phyloP scores from a whole-genome alignment of 2,113 vertebrate species.

The Tachycineta bicolor region DNA sequence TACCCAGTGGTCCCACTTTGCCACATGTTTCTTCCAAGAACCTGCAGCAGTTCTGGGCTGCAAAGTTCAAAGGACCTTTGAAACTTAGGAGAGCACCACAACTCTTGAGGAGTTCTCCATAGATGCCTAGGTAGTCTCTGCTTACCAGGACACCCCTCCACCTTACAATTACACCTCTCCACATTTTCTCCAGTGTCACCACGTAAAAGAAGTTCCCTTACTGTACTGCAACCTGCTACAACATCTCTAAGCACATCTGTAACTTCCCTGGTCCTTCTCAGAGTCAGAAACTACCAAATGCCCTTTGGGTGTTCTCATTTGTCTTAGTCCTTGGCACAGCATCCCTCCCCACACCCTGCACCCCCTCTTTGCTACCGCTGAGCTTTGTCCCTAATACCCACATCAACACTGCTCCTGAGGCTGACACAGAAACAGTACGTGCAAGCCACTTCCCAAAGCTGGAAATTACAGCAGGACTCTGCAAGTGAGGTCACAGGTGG shows the following conservation, averaged over 20 bases:
- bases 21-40: background rate
- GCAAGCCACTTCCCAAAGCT: background rate
- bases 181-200: background rate
- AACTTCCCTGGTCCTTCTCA: background rate
- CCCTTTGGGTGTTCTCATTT: fast-evolving
- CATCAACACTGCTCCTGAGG: fast-evolving
- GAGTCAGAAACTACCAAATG: background rate
- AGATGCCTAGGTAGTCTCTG: background rate
- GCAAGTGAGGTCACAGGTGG: background rate
- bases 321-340: background rate
- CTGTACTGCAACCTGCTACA: background rate
- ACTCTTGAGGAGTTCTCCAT: background rate
- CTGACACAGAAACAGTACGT: fast-evolving
- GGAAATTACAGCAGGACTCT: background rate
- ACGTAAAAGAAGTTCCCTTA: background rate
- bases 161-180: background rate
- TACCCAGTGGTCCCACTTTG: background rate
- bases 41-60: background rate
- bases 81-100: background rate
- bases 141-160: background rate
- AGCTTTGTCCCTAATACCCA: background rate
- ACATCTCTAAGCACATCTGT: background rate
- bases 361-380: background rate
- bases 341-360: fast-evolving
- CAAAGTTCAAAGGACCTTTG: background rate